phyloP scores from a whole-genome alignment of 2,113 vertebrate species.

The Bostrychus sinensis region DNA sequence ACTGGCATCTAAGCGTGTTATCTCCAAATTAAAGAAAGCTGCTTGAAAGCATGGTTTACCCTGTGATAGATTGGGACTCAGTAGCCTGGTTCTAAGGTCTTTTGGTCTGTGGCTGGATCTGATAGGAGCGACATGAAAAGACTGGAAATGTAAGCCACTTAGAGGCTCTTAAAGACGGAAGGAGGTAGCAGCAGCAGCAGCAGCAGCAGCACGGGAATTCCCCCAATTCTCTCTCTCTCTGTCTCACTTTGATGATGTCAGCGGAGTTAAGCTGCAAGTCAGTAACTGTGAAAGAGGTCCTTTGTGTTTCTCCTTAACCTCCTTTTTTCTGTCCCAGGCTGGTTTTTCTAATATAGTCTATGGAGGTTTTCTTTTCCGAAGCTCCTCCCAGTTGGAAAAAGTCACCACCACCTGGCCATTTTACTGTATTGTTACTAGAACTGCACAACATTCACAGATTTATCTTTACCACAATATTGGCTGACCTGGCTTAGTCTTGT shows the following conservation, averaged over 20 bases:
- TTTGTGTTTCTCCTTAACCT: constrained; percentile 50
- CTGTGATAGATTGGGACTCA: constrained; percentile 13
- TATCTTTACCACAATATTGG: not conserved
- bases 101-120: constrained; percentile 28
- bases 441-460: not conserved
- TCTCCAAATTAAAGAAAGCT: constrained; percentile 15
- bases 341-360: constrained; percentile 30
- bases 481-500: no score
- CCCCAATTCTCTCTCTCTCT: constrained; percentile 28
- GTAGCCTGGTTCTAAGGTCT: constrained; percentile 1
- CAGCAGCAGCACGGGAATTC: constrained; percentile 44
- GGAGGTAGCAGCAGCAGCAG: constrained; percentile 28
- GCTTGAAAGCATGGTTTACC: constrained; percentile 22
- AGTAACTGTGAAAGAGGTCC: constrained; percentile 55
- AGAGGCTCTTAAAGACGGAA: constrained; percentile 34
- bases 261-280: constrained; percentile 43
- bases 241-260: constrained; percentile 77
- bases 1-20: constrained; percentile 1
- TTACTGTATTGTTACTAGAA: not conserved
- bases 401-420: no score
- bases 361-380: constrained; percentile 45
- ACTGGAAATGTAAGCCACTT: constrained; percentile 44
- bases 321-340: constrained; percentile 19
- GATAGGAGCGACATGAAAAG: constrained; percentile 55
- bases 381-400: not conserved